These are phyloP conservation scores for Leptopterna dolabrata DNA, from an alignment of 2,888 invertebrate species.

Conservation along the genomic window DNA sequence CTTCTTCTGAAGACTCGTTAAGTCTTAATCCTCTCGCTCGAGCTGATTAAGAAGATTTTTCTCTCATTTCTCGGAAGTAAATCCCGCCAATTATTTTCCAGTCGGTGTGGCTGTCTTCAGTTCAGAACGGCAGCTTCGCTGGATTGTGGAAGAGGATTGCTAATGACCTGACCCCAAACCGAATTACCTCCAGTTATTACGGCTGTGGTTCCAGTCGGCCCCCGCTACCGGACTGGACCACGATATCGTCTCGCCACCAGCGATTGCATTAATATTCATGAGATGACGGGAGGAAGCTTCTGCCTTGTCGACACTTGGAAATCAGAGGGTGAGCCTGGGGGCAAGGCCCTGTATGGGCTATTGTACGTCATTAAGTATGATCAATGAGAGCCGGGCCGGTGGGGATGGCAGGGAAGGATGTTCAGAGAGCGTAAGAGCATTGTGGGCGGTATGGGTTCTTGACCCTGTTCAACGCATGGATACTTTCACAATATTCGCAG, in stretches of 20 bases:
- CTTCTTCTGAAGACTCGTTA: background rate
- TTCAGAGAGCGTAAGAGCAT: no score
- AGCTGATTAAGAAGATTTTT: background rate
- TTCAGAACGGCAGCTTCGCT: background rate
- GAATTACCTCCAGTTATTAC: constrained; percentile 28
- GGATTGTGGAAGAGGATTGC: background rate
- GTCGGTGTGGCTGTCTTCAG: background rate
- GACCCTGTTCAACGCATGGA: no score
- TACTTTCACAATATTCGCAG: no score
- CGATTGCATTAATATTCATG: constrained; percentile 26
- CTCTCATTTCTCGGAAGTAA: background rate
- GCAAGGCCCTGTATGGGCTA: background rate
- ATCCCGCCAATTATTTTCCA: background rate
- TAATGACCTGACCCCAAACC: constrained; percentile 1
- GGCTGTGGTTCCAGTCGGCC: background rate
- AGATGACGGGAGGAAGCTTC: background rate
- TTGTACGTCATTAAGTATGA: background rate
- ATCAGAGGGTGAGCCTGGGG: background rate
- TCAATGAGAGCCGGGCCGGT: background rate
- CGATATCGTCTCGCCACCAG: constrained; percentile 17
- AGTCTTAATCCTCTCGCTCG: background rate
- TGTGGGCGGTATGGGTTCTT: no score
- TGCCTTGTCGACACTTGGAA: background rate
- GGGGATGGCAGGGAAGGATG: no score
- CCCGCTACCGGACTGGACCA: no score